Evolutionary conservation across 2,113 vertebrate genomes (phyloP).

Genomic region (Phaetusa simplex): DNA sequence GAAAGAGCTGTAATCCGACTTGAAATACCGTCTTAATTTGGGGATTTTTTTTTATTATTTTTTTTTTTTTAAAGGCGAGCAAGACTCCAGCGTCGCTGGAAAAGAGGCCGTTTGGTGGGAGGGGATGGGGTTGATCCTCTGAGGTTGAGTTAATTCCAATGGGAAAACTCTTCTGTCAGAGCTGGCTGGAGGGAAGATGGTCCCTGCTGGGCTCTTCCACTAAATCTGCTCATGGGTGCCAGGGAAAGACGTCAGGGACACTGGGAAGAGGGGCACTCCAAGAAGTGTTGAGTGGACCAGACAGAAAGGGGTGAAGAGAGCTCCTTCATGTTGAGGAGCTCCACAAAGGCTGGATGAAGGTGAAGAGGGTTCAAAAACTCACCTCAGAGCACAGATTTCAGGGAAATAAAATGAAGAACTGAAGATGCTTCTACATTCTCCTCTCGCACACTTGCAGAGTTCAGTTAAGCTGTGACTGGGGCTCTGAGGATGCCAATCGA

Average conservation of each 20-base stretch:
- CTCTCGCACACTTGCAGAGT: not conserved
- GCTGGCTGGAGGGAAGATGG: not conserved
- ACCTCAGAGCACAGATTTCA: not conserved
- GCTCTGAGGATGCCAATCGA: not conserved
- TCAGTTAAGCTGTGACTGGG: not conserved
- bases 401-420: rapidly evolving
- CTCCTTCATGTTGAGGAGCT: not conserved
- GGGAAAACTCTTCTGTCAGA: not conserved
- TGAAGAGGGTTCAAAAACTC: not conserved
- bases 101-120: not conserved
- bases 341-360: rapidly evolving
- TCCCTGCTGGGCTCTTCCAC: rapidly evolving
- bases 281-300: not conserved
- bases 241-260: not conserved
- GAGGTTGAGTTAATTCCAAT: not conserved
- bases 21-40: not conserved
- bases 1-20: not conserved
- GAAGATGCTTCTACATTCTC: not conserved
- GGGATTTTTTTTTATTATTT: not conserved
- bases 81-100: not conserved
- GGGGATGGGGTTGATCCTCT: not conserved
- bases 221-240: not conserved
- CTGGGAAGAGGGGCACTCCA: not conserved
- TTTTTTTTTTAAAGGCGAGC: not conserved
- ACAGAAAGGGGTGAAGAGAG: not conserved